Conservation (phyloP, 2,797 vertebrate genomes). For the Gadopsis marmoratus region DNA sequence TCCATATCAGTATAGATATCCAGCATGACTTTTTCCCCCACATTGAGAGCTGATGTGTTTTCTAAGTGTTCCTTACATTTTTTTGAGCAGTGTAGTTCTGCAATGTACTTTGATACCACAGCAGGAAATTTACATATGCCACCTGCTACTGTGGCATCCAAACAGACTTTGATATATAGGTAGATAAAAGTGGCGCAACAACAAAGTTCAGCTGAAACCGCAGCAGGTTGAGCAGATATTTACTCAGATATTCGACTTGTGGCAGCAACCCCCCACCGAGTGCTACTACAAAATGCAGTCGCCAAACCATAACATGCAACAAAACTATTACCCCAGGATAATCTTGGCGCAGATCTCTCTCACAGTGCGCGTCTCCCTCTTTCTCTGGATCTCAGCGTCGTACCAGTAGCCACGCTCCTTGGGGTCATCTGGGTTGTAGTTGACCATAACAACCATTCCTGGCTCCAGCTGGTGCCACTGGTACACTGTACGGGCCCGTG, state of each 20-base stretch:
- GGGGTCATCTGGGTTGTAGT: slow-evolving; percentile 95
- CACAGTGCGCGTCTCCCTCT: slow-evolving; percentile 89
- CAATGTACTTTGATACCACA: background rate
- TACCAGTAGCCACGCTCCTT: slow-evolving; percentile 98
- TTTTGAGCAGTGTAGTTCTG: no score
- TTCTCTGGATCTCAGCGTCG: slow-evolving; percentile 92
- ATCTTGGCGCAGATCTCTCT: slow-evolving; percentile 92
- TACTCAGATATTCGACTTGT: background rate
- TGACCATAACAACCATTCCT: slow-evolving; percentile 95
- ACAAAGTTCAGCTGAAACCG: background rate
- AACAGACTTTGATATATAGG: background rate
- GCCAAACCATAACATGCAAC: background rate
- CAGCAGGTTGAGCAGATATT: background rate
- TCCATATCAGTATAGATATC: no score
- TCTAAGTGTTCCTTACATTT: no score
- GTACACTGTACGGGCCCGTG: slow-evolving; percentile 90
- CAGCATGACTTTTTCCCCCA: no score
- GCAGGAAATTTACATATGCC: slow-evolving; percentile 3
- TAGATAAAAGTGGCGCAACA: slow-evolving; percentile 6
- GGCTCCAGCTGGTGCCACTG: slow-evolving; percentile 93
- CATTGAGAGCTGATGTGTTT: no score
- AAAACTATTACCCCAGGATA: slow-evolving; percentile 89
- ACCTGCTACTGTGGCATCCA: slow-evolving; percentile 21
- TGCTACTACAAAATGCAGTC: background rate
- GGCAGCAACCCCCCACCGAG: background rate